Base-by-base conservation (phyloP, 2,113 vertebrate genomes). In the Zeus faber region DNA sequence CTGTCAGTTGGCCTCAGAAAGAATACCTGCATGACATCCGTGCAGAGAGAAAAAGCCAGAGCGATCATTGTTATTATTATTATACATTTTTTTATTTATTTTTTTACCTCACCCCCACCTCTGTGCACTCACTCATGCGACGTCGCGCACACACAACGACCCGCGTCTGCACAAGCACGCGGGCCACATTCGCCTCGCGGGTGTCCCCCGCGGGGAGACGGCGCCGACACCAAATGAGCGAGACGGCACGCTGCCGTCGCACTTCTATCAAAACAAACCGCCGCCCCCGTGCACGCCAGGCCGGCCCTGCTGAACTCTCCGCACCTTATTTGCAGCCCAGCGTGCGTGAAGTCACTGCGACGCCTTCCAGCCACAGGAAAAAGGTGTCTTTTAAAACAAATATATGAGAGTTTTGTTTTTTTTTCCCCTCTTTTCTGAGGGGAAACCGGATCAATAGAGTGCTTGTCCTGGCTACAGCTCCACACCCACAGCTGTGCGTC, bases 1-100 rank as follows among this genome's bases (percentile, higher is more conserved):
- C 54, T 79, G 75, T 79, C 82, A 82, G 57, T 65, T 71, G 63
- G 53, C 75, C 66, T 65, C 72, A 50, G 68, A 76, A 66, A 79
- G 8, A 78, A 65, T 49, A 73, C 55, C 65, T 37, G 62, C 56
- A 31, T 70, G 77, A 76, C 70, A 76, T 67, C 14, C 4, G 29
- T 57, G 57, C 67, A 70, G 72, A 37, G 72, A 48, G n/a, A 70
- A 64, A 76, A 69, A 62, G 52, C 67, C 58, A 47, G 49, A 64
- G n/a, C n/a, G n/a, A n/a, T n/a, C n/a, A n/a, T n/a, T n/a, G n/a
- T n/a, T n/a, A n/a, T n/a, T n/a, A n/a, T n/a, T n/a, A n/a, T n/a
- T n/a, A n/a, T n/a, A n/a, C n/a, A n/a, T n/a, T n/a, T n/a, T n/a
- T n/a, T n/a, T n/a, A n/a, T n/a, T n/a, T n/a, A n/a, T n/a, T n/a